Percentiles rank a stretch among this genome's conserved stretches.
Conservation (phyloP, 2,113 vertebrate genomes). For the Ranitomeya imitator region DNA sequence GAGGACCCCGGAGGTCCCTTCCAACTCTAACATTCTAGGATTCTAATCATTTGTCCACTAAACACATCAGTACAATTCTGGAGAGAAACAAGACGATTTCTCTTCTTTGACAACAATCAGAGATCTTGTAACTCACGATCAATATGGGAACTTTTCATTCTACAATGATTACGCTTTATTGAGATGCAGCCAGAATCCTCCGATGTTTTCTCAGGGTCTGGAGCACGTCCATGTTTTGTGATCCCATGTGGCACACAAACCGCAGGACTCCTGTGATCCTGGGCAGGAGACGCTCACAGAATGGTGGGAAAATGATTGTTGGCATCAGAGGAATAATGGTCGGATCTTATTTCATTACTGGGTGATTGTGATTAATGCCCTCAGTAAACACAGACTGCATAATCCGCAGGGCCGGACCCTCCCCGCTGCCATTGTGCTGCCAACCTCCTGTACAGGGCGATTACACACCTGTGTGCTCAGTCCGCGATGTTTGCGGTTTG, state of each 20-base stretch:
- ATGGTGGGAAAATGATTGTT: constrained; percentile 20
- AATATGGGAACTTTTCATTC: neutral
- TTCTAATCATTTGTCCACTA: too few relatives aligned
- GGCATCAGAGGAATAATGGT: neutral
- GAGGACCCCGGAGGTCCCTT: too few relatives aligned
- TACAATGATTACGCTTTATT: neutral
- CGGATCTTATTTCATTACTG: constrained; percentile 32
- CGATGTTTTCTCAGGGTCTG: neutral
- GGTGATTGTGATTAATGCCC: neutral
- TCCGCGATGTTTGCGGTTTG: neutral
- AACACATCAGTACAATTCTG: too few relatives aligned
- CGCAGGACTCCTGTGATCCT: neutral
- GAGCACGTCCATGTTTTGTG: neutral
- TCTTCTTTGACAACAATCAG: neutral
- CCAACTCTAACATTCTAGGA: too few relatives aligned
- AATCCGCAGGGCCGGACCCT: constrained; percentile 3
- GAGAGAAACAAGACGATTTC: neutral
- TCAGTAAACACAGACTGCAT: constrained; percentile 8
- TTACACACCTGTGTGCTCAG: neutral
- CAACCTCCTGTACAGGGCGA: neutral
- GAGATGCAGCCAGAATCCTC: neutral
- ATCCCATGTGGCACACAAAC: neutral
- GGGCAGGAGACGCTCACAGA: neutral
- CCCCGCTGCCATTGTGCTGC: neutral
- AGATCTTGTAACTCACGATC: neutral